These are phyloP conservation scores for Sylvietta virens DNA, from an alignment of 2,113 vertebrate species.

Conservation along the genomic window DNA sequence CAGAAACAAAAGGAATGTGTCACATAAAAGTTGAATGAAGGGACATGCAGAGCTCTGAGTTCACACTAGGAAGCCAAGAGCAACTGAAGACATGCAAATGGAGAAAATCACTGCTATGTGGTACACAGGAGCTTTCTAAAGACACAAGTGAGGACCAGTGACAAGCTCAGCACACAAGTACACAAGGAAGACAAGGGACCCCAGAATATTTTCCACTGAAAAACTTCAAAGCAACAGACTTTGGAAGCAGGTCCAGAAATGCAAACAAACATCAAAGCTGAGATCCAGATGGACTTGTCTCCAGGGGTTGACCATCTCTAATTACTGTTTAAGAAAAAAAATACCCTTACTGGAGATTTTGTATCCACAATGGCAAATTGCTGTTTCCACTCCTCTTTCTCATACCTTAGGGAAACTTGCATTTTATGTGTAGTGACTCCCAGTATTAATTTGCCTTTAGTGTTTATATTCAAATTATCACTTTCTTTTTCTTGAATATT, in stretches of 20 bases:
- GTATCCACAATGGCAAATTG: not conserved
- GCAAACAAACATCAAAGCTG: not conserved
- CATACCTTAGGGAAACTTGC: not conserved
- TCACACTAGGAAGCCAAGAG: slow-evolving; percentile 32
- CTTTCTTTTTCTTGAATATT: not conserved
- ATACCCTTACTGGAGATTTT: not conserved
- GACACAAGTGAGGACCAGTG: not conserved
- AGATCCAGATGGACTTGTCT: not conserved
- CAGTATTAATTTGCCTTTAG: not conserved
- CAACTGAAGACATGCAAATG: slow-evolving; percentile 57
- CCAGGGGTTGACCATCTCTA: not conserved
- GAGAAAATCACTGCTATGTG: not conserved
- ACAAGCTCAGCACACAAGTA: not conserved
- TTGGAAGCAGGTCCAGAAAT: not conserved
- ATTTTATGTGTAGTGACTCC: not conserved
- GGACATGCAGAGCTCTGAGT: slow-evolving; percentile 54
- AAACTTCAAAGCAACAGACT: not conserved
- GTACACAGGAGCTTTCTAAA: not conserved
- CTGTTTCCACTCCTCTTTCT: not conserved
- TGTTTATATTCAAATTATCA: not conserved
- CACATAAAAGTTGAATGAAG: slow-evolving; percentile 57
- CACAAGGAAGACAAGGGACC: not conserved
- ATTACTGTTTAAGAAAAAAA: not conserved
- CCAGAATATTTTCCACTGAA: not conserved
- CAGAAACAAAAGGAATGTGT: slow-evolving; percentile 71